Conservation (phyloP, 1,140 invertebrate genomes). For the Microplitis mediator region DNA sequence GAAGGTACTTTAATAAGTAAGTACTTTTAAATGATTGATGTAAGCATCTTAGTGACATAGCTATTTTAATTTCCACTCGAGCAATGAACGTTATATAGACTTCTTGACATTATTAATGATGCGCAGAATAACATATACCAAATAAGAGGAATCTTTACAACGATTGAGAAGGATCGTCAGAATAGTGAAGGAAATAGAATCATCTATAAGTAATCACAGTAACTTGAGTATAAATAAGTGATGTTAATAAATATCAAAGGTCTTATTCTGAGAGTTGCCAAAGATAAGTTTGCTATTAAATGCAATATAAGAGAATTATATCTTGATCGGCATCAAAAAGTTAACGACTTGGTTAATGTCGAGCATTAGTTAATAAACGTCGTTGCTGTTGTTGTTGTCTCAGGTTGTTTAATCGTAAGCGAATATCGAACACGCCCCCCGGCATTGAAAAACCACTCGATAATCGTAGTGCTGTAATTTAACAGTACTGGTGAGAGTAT, state of each 20-base stretch:
- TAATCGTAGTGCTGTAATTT: neutral
- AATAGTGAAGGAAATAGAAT: neutral
- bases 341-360: slow-evolving; percentile 17
- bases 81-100: too few relatives aligned
- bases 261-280: neutral
- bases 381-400: slow-evolving; percentile 9
- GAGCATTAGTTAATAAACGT: slow-evolving; percentile 44
- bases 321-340: slow-evolving; percentile 24
- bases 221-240: neutral
- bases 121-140: neutral
- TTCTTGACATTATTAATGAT: slow-evolving; percentile 2
- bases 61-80: slow-evolving; percentile 2
- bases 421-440: slow-evolving; percentile 48
- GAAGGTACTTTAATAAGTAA: too few relatives aligned
- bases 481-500: slow-evolving; percentile 31
- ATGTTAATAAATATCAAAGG: slow-evolving; percentile 3
- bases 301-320: slow-evolving; percentile 5
- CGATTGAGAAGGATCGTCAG: too few relatives aligned
- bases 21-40: slow-evolving; percentile 6
- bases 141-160: neutral
- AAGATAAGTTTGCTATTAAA: neutral
- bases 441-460: slow-evolving; percentile 12
- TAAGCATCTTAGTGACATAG: slow-evolving; percentile 5
- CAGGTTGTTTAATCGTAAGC: slow-evolving; percentile 45
- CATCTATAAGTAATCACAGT: neutral